These are phyloP conservation scores for Agrochola macilenta DNA, from an alignment of 2,888 invertebrate genomes.

Conservation along the genomic window DNA sequence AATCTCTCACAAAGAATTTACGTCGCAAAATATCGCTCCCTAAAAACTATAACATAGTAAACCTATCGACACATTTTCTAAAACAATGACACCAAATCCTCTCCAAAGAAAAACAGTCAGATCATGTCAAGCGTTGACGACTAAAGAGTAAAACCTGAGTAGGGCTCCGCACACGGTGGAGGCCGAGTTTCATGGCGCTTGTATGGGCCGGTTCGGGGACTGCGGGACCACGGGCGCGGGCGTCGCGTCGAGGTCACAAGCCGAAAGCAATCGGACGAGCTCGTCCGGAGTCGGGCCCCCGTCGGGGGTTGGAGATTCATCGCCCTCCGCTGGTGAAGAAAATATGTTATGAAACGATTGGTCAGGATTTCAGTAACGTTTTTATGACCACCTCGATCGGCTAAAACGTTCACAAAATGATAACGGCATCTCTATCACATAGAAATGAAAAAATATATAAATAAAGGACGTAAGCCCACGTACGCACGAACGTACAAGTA, in stretches of 20 bases:
- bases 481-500: too few relatives aligned
- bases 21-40: neutral
- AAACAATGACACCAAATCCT: slow-evolving; percentile 13
- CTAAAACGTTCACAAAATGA: neutral
- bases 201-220: slow-evolving; percentile 85
- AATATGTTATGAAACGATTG: neutral
- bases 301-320: slow-evolving; percentile 87
- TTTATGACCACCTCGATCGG: neutral
- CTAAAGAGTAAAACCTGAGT: slow-evolving; percentile 68
- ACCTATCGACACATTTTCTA: slow-evolving; percentile 33
- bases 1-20: neutral
- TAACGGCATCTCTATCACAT: neutral
- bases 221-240: slow-evolving; percentile 87
- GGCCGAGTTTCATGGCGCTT: slow-evolving; percentile 78
- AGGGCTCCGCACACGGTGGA: slow-evolving; percentile 68
- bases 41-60: neutral
- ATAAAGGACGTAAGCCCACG: neutral
- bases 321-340: slow-evolving; percentile 81
- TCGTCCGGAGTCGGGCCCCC: slow-evolving; percentile 98
- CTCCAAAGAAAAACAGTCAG: slow-evolving; percentile 26
- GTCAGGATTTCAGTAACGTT: neutral
- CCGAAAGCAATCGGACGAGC: slow-evolving; percentile 96
- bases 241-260: slow-evolving; percentile 97
- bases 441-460: neutral
- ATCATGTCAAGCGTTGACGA: slow-evolving; percentile 62